Evolutionary conservation across 2,888 invertebrate species (phyloP).

Genomic region (Campoletis raptor): DNA sequence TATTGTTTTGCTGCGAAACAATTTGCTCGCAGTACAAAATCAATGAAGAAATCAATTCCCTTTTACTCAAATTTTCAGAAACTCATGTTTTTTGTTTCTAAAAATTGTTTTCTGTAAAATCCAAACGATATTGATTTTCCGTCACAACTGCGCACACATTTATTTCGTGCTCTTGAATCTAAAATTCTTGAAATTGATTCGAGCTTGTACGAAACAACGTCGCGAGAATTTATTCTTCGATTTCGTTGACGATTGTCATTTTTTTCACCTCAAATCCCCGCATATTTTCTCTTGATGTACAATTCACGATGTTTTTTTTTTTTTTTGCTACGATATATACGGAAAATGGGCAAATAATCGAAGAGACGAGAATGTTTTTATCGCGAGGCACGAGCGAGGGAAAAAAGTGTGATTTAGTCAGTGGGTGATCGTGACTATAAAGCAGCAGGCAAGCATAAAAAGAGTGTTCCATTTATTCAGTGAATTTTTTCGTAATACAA

Average conservation of each 20-base stretch:
- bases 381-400: neutral
- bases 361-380: neutral
- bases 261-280: neutral
- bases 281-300: neutral
- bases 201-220: neutral
- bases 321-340: neutral
- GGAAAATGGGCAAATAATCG: neutral
- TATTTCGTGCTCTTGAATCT: neutral
- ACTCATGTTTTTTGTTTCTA: neutral
- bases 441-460: slow-evolving; percentile 47
- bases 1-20: neutral
- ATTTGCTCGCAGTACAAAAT: neutral
- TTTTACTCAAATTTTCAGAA: neutral
- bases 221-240: neutral
- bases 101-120: neutral
- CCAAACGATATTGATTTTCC: neutral
- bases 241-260: neutral
- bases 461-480: neutral
- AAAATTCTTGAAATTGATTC: neutral
- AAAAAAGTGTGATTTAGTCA: slow-evolving; percentile 22
- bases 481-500: neutral
- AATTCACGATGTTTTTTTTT: neutral
- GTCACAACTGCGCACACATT: neutral
- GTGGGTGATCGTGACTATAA: slow-evolving; percentile 20
- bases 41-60: neutral